Percentiles rank a stretch among this genome's conserved stretches.
phyloP scores from a whole-genome alignment of 2,113 vertebrate species.

The Rhombomys opimus region DNA sequence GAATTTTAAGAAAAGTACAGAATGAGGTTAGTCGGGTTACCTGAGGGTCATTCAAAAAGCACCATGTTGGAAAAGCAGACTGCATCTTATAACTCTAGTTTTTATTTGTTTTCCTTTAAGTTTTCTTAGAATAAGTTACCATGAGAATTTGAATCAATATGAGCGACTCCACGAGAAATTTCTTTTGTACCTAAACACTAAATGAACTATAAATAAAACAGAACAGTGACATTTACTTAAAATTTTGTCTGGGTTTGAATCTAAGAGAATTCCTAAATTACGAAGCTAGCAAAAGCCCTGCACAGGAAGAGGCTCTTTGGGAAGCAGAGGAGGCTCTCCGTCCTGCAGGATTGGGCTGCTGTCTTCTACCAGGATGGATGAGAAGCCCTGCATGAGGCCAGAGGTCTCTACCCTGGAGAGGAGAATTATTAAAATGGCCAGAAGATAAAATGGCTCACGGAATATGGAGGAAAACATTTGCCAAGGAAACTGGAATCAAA shows the following conservation, averaged over 20 bases:
- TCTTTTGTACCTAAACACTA: not conserved
- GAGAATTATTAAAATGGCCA: not conserved
- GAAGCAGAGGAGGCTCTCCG: not conserved
- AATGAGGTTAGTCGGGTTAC: slow-evolving; percentile 58
- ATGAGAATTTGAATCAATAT: slow-evolving; percentile 24
- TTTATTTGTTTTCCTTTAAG: slow-evolving; percentile 56
- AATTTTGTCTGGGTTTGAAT: not conserved
- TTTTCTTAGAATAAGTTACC: slow-evolving; percentile 45
- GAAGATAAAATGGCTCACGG: not conserved
- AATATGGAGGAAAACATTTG: not conserved
- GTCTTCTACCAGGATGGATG: not conserved
- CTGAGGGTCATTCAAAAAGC: not conserved
- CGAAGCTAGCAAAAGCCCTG: slow-evolving; percentile 13
- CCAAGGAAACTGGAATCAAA: not conserved
- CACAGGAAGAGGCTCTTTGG: not conserved
- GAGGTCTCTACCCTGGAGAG: not conserved
- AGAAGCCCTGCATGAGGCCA: not conserved
- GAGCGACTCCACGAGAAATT: not conserved
- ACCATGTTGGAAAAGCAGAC: not conserved
- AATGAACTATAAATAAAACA: slow-evolving; percentile 8
- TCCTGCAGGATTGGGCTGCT: not conserved
- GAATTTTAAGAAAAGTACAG: slow-evolving; percentile 69
- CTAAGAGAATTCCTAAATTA: not conserved
- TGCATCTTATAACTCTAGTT: not conserved
- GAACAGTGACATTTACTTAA: not conserved